These are phyloP conservation scores for Tenualosa thibaudeaui DNA, from an alignment of 2,797 vertebrate genomes.

Conservation along the genomic window DNA sequence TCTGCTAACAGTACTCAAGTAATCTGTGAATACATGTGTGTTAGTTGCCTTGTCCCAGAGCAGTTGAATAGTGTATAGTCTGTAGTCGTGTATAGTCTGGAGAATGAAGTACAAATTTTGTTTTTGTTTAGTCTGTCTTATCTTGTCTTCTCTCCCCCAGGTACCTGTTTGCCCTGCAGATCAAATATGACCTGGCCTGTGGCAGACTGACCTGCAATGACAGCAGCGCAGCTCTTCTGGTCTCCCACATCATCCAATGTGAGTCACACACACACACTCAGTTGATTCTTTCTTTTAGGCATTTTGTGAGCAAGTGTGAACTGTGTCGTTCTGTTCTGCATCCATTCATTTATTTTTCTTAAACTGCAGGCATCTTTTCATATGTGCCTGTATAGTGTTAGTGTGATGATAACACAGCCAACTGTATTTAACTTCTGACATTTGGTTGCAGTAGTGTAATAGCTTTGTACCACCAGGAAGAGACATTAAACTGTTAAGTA, in stretches of 20 bases:
- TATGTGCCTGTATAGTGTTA: no score
- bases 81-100: background rate
- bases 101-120: background rate
- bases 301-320: background rate
- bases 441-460: background rate
- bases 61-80: background rate
- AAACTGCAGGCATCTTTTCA: no score
- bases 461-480: background rate
- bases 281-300: background rate
- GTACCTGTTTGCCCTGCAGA: conserved; percentile 97
- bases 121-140: conserved; percentile 22
- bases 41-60: background rate
- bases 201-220: conserved; percentile 91
- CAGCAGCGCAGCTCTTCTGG: conserved; percentile 89
- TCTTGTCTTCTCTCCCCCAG: conserved; percentile 68
- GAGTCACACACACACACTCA: conserved; percentile 61
- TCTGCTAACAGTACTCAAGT: background rate
- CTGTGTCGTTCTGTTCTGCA: background rate
- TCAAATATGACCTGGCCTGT: conserved; percentile 91
- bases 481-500: background rate
- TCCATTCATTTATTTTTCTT: background rate
- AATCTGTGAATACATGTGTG: background rate
- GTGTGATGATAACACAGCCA: no score
- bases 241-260: conserved; percentile 97
- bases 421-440: no score